Evolutionary conservation across 2,888 invertebrate species (phyloP), one percentile per base, ranked within the genome.

Genomic region (Strigamia crassipes): DNA sequence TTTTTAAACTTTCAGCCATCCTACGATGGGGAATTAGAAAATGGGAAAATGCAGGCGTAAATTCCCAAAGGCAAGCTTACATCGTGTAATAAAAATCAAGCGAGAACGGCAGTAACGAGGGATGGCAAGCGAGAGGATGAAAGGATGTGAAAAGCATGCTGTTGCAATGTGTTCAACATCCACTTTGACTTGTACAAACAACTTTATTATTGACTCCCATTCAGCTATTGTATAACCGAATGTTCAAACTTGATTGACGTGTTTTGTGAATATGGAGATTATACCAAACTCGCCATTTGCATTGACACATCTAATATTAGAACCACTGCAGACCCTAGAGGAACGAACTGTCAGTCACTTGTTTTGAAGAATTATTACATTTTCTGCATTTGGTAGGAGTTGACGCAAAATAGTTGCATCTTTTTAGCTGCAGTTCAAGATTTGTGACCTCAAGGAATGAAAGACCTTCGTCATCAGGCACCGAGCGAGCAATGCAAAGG

Each of bases 21-120:
- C n/a, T 84, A 84, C 80, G 84, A 84, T 73, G 83, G 83, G 15
- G 84, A 84, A 82, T 82, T 84, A 81, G 84, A 83, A 21, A 83
- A 83, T 79, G 84, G 84, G 81, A 84, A 84, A 78, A 81, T 83
- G 38, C 83, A 46, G 31, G 41, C 81, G 66, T 73, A 46, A 77
- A 78, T 66, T 56, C 81, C 56, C 81, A 41, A 18, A 12, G 18
- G 41, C 23, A 18, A 51, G 10, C 81, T 27, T 41, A 10, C 73
- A 15, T 27, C 73, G n/a, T 8, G 73, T n/a, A 73, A 27, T 73
- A 73, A 73, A 73, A 73, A 73, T 73, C 27, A 73, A 66, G 21
- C 0, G 73, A 73, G 31, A 73, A 73, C 31, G 73, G 8, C 73
- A 4, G 73, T 31, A 73, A 73, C 73, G 12, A 61, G 61, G 9